phyloP scores from a whole-genome alignment of 2,888 invertebrate species.

The Helicoverpa assulta region DNA sequence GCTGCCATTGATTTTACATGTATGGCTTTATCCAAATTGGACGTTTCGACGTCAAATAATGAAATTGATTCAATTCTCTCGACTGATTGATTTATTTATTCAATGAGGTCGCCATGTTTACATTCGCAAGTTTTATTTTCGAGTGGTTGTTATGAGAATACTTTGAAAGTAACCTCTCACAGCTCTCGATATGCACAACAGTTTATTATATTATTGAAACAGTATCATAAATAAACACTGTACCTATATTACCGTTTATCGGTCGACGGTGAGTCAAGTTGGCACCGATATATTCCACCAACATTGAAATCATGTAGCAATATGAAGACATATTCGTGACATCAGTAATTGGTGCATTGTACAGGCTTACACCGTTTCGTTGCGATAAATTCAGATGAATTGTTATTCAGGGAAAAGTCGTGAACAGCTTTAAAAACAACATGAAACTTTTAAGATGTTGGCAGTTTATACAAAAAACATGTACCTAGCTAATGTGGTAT shows the following conservation, averaged over 20 bases:
- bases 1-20: too few relatives aligned
- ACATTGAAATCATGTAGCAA: conserved; percentile 34
- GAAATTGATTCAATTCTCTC: neutral
- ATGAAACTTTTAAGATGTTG: neutral
- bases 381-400: neutral
- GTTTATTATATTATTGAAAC: conserved; percentile 28
- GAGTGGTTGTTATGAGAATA: conserved; percentile 13
- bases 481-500: too few relatives aligned
- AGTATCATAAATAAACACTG: conserved; percentile 27
- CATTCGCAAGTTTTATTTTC: neutral
- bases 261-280: conserved; percentile 32
- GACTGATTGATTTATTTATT: neutral
- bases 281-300: conserved; percentile 28
- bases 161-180: conserved; percentile 8
- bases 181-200: conserved; percentile 15
- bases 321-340: conserved; percentile 19
- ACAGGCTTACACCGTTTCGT: conserved; percentile 3
- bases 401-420: conserved; percentile 4
- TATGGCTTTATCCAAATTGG: neutral
- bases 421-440: neutral
- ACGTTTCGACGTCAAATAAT: neutral
- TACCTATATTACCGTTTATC: conserved; percentile 27
- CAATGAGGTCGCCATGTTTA: neutral
- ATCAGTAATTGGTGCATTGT: conserved; percentile 20
- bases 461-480: neutral